Conservation (phyloP, 2,797 vertebrate genomes). For the Morus bassanus region DNA sequence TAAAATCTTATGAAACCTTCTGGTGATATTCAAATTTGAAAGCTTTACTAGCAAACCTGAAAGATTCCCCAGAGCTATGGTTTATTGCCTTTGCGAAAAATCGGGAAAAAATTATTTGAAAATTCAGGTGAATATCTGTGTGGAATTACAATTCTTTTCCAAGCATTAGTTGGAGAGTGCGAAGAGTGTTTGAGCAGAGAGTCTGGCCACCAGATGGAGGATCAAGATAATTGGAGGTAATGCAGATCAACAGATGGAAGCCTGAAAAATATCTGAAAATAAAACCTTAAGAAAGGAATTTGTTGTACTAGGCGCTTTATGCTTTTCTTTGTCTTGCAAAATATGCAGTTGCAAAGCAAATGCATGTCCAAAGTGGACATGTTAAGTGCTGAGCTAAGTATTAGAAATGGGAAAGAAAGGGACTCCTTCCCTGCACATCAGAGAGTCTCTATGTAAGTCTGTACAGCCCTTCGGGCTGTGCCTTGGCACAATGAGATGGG, state of each 20-base stretch:
- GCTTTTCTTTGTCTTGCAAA: not conserved
- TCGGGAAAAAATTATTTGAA: not conserved
- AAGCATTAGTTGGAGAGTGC: not conserved
- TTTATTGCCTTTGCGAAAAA: not conserved
- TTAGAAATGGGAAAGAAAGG: not conserved
- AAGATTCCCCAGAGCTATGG: not conserved
- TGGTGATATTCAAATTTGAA: not conserved
- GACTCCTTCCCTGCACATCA: not conserved
- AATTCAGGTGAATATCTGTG: not conserved
- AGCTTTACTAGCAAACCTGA: not conserved
- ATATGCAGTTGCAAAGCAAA: not conserved
- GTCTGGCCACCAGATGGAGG: not conserved
- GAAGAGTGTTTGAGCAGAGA: not conserved
- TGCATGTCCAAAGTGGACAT: not conserved
- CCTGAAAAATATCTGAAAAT: not conserved
- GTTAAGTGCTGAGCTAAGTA: not conserved
- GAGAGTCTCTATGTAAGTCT: not conserved
- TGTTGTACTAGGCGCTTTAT: not conserved
- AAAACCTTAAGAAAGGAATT: not conserved
- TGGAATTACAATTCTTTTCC: not conserved
- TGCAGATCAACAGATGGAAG: not conserved
- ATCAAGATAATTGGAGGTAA: not conserved
- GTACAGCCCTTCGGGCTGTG: not conserved
- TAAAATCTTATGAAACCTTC: not conserved
- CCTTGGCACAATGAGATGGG: not conserved